Evolutionary conservation across 1,140 invertebrate species (phyloP).

Genomic region (Zeugodacus cucurbitae): DNA sequence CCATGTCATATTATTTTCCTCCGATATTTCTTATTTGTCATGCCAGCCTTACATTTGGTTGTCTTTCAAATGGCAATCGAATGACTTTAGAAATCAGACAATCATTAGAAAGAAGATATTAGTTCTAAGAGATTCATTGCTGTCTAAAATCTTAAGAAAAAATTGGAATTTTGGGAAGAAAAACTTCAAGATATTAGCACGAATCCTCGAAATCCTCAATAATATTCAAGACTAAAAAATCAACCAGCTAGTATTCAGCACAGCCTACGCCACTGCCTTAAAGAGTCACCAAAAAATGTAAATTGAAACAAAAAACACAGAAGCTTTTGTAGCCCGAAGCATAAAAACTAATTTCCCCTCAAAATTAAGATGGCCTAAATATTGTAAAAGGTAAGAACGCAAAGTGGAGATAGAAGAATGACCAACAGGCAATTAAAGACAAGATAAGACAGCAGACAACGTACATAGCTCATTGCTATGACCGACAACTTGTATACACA

Average conservation of each 20-base stretch:
- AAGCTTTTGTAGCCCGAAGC: not conserved
- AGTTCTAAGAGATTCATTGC: no score
- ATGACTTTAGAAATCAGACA: no score
- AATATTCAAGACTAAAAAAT: no score
- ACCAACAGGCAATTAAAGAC: not conserved
- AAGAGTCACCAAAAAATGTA: not conserved
- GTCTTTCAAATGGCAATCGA: no score
- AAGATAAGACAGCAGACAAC: not conserved
- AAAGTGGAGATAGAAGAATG: not conserved
- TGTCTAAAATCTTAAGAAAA: no score
- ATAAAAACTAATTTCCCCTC: not conserved
- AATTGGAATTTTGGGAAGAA: no score
- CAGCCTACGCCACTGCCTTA: not conserved
- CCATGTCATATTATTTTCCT: no score
- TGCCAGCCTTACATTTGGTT: no score
- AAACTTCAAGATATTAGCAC: no score
- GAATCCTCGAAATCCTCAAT: no score
- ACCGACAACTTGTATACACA: not conserved
- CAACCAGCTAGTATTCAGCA: not conserved
- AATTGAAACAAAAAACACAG: not conserved
- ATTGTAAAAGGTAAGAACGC: not conserved
- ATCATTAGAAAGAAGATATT: no score
- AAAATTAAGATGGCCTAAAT: not conserved
- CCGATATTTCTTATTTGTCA: no score
- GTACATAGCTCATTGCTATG: not conserved